Evolutionary conservation across 2,113 vertebrate species (phyloP).

Genomic region (Hoplias malabaricus): DNA sequence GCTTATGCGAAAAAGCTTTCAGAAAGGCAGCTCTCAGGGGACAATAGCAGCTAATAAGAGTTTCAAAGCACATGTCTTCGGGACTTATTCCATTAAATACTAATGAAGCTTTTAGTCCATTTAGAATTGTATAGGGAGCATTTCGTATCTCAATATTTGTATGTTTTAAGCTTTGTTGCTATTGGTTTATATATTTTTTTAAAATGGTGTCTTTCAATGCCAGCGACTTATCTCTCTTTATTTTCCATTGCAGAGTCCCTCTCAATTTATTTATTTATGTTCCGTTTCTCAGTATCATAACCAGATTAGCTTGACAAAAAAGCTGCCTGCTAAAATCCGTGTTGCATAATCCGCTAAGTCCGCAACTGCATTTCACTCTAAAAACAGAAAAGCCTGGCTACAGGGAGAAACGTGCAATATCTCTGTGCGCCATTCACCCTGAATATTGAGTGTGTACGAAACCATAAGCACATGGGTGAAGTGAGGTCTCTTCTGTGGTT

Average conservation of each 20-base stretch:
- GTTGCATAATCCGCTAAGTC: background rate
- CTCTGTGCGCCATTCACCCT: background rate
- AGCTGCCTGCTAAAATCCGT: background rate
- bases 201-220: background rate
- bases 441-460: background rate
- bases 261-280: background rate
- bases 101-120: conserved; percentile 49
- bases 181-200: conserved; percentile 23
- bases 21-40: conserved; percentile 34
- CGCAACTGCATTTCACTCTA: background rate
- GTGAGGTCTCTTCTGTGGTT: background rate
- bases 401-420: background rate
- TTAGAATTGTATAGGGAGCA: conserved; percentile 10
- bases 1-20: conserved; percentile 39
- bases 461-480: background rate
- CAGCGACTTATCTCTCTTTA: background rate
- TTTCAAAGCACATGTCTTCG: conserved; percentile 41
- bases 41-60: conserved; percentile 45
- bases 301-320: background rate
- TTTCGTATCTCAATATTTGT: background rate
- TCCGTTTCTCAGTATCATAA: background rate
- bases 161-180: background rate
- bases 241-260: background rate
- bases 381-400: background rate
- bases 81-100: conserved; percentile 49